Evolutionary conservation across 2,888 invertebrate genomes (phyloP).

Genomic region (Calameuta pallipes): DNA sequence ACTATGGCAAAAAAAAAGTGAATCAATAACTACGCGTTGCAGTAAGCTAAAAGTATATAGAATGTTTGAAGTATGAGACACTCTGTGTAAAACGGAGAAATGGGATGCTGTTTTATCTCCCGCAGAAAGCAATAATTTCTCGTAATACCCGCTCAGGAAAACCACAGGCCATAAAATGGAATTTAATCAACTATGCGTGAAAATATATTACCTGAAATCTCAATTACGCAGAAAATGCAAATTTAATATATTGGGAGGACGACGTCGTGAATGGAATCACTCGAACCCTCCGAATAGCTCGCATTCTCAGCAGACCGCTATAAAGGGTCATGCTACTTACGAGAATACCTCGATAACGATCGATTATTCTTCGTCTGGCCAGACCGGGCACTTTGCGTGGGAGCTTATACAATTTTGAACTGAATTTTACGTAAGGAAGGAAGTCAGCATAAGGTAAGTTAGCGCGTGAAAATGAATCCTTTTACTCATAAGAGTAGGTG

Average conservation of each 20-base stretch:
- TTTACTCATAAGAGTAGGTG: neutral
- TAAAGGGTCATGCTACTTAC: slow-evolving; percentile 17
- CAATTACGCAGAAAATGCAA: slow-evolving; percentile 47
- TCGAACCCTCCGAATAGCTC: slow-evolving; percentile 26
- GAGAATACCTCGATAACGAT: slow-evolving; percentile 17
- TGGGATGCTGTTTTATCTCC: neutral
- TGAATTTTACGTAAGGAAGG: neutral
- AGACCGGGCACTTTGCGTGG: neutral
- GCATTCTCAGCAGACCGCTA: slow-evolving; percentile 24
- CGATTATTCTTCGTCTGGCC: neutral
- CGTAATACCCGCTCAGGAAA: neutral
- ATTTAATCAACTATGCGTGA: slow-evolving; percentile 46
- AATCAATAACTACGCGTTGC: neutral
- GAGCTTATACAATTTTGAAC: neutral
- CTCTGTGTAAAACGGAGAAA: neutral
- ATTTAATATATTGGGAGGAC: slow-evolving; percentile 41
- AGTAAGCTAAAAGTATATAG: neutral
- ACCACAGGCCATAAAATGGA: slow-evolving; percentile 27
- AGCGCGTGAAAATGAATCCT: neutral
- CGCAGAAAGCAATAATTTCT: neutral
- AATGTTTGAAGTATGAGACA: neutral
- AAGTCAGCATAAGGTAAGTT: neutral
- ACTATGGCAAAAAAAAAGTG: neutral
- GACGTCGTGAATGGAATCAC: slow-evolving; percentile 25
- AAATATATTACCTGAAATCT: slow-evolving; percentile 46